Percentiles rank a stretch among this genome's conserved stretches.
Conservation (phyloP, 2,888 invertebrate genomes). For the Orthonychiurus folsomi region DNA sequence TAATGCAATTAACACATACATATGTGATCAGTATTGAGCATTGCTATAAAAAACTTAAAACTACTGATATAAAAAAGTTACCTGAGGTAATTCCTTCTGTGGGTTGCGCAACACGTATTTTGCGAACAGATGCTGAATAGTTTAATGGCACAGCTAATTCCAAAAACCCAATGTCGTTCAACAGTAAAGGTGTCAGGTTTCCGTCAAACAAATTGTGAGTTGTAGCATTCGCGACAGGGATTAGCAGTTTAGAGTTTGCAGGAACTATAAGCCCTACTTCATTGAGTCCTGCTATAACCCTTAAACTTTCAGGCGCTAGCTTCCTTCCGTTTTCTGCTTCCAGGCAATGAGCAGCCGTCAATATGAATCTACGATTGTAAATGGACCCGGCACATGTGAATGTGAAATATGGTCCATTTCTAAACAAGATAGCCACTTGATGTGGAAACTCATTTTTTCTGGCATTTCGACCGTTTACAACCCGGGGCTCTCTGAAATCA, state of each 20-base stretch:
- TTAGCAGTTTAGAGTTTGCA: constrained; percentile 1
- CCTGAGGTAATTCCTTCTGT: not conserved
- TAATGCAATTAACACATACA: no score
- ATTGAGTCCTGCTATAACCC: constrained; percentile 4
- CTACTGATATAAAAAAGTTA: not conserved
- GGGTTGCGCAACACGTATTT: constrained; percentile 6
- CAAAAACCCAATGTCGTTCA: constrained; percentile 11
- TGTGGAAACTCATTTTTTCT: constrained; percentile 9
- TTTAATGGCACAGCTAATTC: constrained; percentile 2
- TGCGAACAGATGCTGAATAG: not conserved
- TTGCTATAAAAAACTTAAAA: no score
- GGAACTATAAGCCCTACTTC: not conserved
- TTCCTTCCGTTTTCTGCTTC: not conserved
- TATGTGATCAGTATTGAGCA: no score
- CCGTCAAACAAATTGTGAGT: constrained; percentile 2
- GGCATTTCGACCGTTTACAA: not conserved
- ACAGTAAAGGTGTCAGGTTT: not conserved
- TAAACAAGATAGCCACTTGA: not conserved
- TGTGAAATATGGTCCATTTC: not conserved
- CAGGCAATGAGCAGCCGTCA: constrained; percentile 47
- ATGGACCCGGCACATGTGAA: constrained; percentile 47
- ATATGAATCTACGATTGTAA: constrained; percentile 43
- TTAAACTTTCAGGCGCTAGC: not conserved
- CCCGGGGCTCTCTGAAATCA: not conserved
- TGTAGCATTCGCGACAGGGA: not conserved